A percentile compares a stretch with the other conserved stretches of the same genome.
Evolutionary conservation across 2,113 vertebrate genomes (phyloP).

Genomic region (Redunca redunca): DNA sequence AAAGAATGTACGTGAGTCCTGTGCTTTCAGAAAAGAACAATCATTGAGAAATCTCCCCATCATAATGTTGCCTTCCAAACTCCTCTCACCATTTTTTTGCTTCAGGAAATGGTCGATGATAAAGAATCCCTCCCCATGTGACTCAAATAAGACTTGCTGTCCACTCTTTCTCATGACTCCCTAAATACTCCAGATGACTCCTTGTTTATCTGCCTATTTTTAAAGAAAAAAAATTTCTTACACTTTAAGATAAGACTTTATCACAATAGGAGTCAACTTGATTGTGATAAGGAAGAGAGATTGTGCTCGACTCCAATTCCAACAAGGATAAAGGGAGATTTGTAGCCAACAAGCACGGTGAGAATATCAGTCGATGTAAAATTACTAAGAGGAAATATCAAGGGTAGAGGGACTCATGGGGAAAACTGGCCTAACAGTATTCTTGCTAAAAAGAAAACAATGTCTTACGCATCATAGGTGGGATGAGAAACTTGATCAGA

Average conservation of each 20-base stretch:
- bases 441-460: not conserved
- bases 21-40: not conserved
- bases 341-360: not conserved
- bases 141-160: not conserved
- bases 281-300: not conserved
- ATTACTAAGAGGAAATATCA: not conserved
- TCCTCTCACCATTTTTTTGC: not conserved
- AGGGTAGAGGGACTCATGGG: not conserved
- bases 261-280: not conserved
- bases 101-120: not conserved
- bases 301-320: not conserved
- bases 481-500: not conserved
- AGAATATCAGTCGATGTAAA: not conserved
- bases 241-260: not conserved
- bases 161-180: not conserved
- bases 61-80: not conserved
- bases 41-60: not conserved
- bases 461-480: not conserved
- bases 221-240: not conserved
- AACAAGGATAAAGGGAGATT: not conserved
- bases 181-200: not conserved
- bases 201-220: not conserved
- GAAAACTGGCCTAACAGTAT: not conserved
- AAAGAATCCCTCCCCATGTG: not conserved
- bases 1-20: not conserved